Evolutionary conservation across 2,113 vertebrate species (phyloP), one percentile per base, ranked within the genome.

Genomic region (Aleadryas rufinucha): DNA sequence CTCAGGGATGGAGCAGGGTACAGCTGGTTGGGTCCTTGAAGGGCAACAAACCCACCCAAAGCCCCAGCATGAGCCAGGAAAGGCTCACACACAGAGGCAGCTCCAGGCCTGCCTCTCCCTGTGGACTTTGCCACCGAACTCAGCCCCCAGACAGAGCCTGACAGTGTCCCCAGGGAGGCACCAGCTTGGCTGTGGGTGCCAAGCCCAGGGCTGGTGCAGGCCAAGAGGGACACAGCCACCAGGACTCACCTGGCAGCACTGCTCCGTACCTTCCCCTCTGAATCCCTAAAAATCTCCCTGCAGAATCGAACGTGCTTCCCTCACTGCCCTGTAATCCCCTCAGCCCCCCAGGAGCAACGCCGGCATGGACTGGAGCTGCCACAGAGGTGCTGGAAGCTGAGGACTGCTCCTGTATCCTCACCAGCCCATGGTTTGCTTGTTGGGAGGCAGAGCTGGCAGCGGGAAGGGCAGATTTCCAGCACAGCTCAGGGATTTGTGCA

Each of bases 41-140:
- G 41, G 52, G 19, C 42, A 41, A 53, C 30, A 22, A 2, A 4
- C 3, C 9, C 19, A 54, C 44, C 13, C 49, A 84, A 78, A 74
- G 42, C 21, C 41, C 33, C 1, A 1, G 27, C 4, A 3, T 0
- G 2, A 21, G 17, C n/a, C 0, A 0, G 47, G 14, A 39, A 17
- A 23, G 1, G 18, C 52, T 44, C 52, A 35, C 1, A 2, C 52
- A 33, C 5, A 2, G 31, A 10, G 33, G 21, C 60, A 82, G 65
- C 45, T 50, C 65, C 72, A 69, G 59, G 13, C 19, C 31, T 0
- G 2, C 60, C 19, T 54, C 35, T 2, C 3, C 31, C 37, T 37
- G 12, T 16, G 30, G 22, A 20, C 10, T n/a, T 21, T 64, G 9
- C 12, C 50, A n/a, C 23, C 12, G 12, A 77, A 44, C 11, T 41